Percentiles rank a stretch among this genome's conserved stretches.
Conservation (phyloP, 2,797 vertebrate species). For the Champsocephalus gunnari region DNA sequence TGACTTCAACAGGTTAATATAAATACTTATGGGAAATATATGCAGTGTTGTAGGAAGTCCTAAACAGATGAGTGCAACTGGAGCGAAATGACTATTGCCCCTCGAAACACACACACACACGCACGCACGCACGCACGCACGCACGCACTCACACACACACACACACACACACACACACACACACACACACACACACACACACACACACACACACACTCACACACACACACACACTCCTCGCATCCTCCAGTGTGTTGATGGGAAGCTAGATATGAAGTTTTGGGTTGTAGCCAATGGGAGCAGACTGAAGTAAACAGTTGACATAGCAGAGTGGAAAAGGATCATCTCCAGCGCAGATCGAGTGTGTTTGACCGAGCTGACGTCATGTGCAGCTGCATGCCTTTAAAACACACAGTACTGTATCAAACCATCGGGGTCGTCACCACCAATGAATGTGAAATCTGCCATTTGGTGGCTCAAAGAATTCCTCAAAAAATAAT, state of each 20-base stretch:
- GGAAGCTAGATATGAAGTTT: constrained; percentile 57
- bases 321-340: constrained; percentile 68
- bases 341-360: constrained; percentile 42
- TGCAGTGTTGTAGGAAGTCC: constrained; percentile 19
- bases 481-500: neutral
- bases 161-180: constrained; percentile 27
- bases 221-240: constrained; percentile 24
- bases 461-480: constrained; percentile 14
- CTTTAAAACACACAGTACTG: constrained; percentile 13
- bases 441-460: constrained; percentile 20
- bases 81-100: constrained; percentile 41
- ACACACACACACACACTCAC: constrained; percentile 25
- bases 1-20: constrained; percentile 15
- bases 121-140: constrained; percentile 28
- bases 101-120: constrained; percentile 26
- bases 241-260: constrained; percentile 51
- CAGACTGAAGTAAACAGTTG: constrained; percentile 72
- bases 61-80: constrained; percentile 63
- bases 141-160: constrained; percentile 29
- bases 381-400: constrained; percentile 35
- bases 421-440: neutral
- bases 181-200: constrained; percentile 28
- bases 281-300: constrained; percentile 53
- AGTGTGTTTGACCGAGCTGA: constrained; percentile 39
- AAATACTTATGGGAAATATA: constrained; percentile 38